A percentile compares a stretch with the other conserved stretches of the same genome.
phyloP scores from a whole-genome alignment of 2,797 vertebrate species.

The Zalophus californianus region DNA sequence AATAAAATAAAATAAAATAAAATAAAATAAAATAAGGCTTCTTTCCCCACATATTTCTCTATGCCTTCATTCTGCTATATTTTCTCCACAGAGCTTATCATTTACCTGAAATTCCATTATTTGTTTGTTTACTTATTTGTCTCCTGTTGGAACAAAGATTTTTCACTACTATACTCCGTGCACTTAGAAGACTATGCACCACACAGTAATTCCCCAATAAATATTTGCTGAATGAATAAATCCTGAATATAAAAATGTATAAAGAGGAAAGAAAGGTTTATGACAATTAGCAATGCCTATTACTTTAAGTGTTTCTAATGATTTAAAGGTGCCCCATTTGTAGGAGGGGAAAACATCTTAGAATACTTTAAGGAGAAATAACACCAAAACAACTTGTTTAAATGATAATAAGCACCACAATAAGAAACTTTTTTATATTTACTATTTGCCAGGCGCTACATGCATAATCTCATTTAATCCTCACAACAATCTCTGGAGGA shows the following conservation, averaged over 20 bases:
- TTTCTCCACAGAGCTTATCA: neutral
- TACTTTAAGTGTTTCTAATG: neutral
- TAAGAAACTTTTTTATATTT: neutral
- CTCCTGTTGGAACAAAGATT: neutral
- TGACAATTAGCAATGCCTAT: neutral
- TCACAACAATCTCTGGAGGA: neutral
- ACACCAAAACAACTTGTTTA: neutral
- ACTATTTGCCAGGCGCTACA: neutral
- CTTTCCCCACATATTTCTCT: neutral
- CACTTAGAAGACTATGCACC: neutral
- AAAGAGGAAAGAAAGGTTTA: neutral
- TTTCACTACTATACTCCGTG: neutral
- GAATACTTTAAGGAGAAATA: neutral
- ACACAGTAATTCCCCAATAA: neutral
- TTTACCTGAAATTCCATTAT: conserved; percentile 46
- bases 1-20: neutral
- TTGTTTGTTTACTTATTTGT: neutral
- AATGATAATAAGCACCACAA: conserved; percentile 23
- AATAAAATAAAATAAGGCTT: neutral
- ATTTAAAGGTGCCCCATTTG: neutral
- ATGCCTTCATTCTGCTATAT: neutral
- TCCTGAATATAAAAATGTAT: neutral
- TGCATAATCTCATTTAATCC: neutral
- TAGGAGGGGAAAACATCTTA: neutral
- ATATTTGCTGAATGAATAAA: neutral